phyloP scores from a whole-genome alignment of 2,113 vertebrate species.

The Oreocharis arfaki region DNA sequence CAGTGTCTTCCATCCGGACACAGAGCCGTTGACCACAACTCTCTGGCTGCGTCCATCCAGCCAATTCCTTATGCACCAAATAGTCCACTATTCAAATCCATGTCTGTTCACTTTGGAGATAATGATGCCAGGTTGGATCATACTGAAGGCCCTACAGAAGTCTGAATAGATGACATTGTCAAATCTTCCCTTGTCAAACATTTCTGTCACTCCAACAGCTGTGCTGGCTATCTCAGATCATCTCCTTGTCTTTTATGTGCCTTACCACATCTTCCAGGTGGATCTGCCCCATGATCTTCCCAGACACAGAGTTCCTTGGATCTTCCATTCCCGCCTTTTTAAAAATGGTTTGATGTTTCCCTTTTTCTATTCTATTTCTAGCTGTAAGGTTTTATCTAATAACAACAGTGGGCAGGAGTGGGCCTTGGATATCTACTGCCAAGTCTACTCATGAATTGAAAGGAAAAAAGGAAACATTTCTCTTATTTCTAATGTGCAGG shows the following conservation, averaged over 20 bases:
- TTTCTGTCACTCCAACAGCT: background rate
- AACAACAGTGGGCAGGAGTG: background rate
- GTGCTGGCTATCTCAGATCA: background rate
- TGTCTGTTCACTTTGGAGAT: background rate
- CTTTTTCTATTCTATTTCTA: background rate
- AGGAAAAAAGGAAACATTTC: background rate
- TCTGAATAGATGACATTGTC: background rate
- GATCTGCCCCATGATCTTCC: background rate
- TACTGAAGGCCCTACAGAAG: background rate
- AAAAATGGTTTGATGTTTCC: background rate
- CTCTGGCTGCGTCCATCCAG: rapidly evolving
- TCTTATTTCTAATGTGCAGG: background rate
- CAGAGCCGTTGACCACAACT: background rate
- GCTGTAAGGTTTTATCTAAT: background rate
- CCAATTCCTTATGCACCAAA: background rate
- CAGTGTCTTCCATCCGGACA: background rate
- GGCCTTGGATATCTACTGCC: background rate
- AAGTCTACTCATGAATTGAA: background rate
- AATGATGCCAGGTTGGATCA: background rate
- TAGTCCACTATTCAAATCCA: background rate
- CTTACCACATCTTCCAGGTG: background rate
- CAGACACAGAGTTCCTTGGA: background rate
- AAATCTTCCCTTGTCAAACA: background rate
- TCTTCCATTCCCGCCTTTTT: background rate
- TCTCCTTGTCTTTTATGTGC: background rate